phyloP scores from a whole-genome alignment of 64 coral and sea anemone species.

The Platygyra sinensis region DNA sequence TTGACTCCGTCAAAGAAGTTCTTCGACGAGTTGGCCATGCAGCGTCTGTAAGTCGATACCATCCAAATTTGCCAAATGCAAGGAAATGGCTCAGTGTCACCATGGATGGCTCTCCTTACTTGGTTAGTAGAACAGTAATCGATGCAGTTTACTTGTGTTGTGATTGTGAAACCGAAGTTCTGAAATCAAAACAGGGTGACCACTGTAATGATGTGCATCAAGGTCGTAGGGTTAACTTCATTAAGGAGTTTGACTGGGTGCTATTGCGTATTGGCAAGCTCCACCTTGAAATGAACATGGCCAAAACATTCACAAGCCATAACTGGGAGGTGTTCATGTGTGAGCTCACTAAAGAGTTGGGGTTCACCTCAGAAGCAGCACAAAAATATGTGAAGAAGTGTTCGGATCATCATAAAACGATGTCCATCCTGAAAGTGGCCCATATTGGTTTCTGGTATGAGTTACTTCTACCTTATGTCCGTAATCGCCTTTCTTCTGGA shows the following conservation, averaged over 20 bases:
- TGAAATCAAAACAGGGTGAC: not conserved
- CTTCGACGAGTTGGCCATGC: slow-evolving; percentile 3
- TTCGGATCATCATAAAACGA: slow-evolving; percentile 53
- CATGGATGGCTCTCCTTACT: slow-evolving; percentile 28
- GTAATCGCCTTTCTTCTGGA: not conserved
- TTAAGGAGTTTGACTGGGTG: slow-evolving; percentile 37
- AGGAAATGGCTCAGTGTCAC: slow-evolving; percentile 30
- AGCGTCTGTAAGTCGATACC: slow-evolving; percentile 4
- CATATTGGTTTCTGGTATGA: slow-evolving; percentile 39
- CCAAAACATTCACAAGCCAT: slow-evolving; percentile 4
- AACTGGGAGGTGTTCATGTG: slow-evolving; percentile 59
- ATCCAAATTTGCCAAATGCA: slow-evolving; percentile 24
- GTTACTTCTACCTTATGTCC: slow-evolving; percentile 62
- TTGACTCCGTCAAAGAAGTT: slow-evolving; percentile 26
- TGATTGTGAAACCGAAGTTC: not conserved
- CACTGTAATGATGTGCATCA: not conserved
- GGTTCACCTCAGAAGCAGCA: slow-evolving; percentile 45
- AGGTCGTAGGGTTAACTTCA: not conserved
- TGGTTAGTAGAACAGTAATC: slow-evolving; percentile 9
- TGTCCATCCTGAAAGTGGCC: slow-evolving; percentile 42
- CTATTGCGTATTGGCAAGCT: slow-evolving; percentile 35
- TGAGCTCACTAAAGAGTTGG: slow-evolving; percentile 43
- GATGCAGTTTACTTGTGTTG: slow-evolving; percentile 1
- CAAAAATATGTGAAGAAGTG: slow-evolving; percentile 44
- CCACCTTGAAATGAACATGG: slow-evolving; percentile 65